A percentile compares a stretch with the other conserved stretches of the same genome.
Conservation (phyloP, 2,113 vertebrate genomes). For the Megalops atlanticus region DNA sequence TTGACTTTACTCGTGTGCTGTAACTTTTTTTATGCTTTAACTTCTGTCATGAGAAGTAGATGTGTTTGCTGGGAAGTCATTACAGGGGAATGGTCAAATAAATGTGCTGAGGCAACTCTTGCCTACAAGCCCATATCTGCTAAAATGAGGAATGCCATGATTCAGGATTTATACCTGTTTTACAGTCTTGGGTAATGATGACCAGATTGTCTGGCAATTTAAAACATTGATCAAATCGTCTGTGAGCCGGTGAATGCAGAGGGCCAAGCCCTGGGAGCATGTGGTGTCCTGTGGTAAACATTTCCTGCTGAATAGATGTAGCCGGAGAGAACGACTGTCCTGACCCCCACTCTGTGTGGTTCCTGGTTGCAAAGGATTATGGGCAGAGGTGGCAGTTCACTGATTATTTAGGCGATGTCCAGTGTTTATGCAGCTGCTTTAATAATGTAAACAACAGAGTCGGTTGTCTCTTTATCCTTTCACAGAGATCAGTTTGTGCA, state of each 20-base stretch:
- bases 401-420: conserved; percentile 17
- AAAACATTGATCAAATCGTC: neutral
- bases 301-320: neutral
- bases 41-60: no score
- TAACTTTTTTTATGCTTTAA: no score
- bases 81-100: no score
- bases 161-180: neutral
- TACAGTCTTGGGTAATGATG: neutral
- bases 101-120: no score
- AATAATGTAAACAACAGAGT: neutral
- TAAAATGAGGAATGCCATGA: neutral
- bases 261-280: neutral
- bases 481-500: neutral
- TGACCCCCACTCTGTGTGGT: neutral
- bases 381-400: neutral
- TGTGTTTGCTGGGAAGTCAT: no score
- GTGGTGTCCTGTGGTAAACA: neutral
- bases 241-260: conserved; percentile 24
- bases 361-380: neutral
- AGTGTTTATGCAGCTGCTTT: neutral
- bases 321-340: neutral
- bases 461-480: neutral
- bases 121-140: neutral
- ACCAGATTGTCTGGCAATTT: neutral
- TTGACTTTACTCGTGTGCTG: no score